phyloP scores from a whole-genome alignment of 2,888 invertebrate species.

The Drosophila fungiperda region DNA sequence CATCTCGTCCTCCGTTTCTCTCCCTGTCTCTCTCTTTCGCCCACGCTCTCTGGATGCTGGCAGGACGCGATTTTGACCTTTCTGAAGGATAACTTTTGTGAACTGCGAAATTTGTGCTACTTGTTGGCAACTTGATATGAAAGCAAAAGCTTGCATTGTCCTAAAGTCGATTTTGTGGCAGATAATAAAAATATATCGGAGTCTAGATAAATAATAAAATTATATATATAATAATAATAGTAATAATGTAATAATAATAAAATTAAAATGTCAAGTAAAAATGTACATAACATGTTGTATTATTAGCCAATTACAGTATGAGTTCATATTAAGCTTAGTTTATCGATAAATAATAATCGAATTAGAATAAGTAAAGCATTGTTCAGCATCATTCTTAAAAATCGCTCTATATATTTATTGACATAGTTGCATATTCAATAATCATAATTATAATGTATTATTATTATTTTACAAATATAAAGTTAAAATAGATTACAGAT shows the following conservation, averaged over 20 bases:
- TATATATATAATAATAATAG: slow-evolving; percentile 1
- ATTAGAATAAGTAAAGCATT: neutral
- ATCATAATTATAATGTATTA: neutral
- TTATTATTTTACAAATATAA: neutral
- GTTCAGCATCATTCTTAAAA: neutral
- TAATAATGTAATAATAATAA: neutral
- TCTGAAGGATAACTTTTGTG: slow-evolving; percentile 72
- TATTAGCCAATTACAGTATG: neutral
- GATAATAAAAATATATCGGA: slow-evolving; percentile 13
- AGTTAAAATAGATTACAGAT: neutral
- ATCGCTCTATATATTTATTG: neutral
- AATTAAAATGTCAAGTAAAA: neutral
- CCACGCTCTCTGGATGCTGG: slow-evolving; percentile 43
- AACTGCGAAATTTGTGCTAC: slow-evolving; percentile 33
- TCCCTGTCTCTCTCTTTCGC: neutral
- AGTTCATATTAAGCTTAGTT: neutral
- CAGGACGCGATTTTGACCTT: slow-evolving; percentile 68
- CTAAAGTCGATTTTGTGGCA: neutral
- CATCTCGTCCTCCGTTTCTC: neutral
- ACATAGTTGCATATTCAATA: neutral
- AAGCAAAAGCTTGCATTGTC: slow-evolving; percentile 9
- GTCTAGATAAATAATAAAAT: neutral
- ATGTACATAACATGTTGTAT: neutral
- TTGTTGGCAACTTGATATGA: slow-evolving; percentile 32
- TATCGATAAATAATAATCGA: neutral